These are phyloP conservation scores for Carcinoscorpius rotundicauda DNA, from an alignment of 1,140 invertebrate species.

Conservation along the genomic window DNA sequence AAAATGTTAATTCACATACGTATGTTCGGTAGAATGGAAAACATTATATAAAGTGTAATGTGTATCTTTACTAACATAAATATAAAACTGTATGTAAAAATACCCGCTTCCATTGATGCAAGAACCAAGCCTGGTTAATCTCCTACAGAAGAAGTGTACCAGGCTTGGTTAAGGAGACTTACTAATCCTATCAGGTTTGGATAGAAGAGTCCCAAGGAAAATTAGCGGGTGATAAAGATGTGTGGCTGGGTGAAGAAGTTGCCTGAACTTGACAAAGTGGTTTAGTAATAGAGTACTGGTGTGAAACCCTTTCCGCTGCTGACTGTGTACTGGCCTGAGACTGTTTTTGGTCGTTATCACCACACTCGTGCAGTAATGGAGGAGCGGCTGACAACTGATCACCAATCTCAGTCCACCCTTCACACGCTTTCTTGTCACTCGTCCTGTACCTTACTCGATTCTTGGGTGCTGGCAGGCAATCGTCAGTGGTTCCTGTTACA, in stretches of 20 bases:
- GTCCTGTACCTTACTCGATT: constrained; percentile 10
- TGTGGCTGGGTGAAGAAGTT: neutral
- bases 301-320: constrained; percentile 2
- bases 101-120: constrained; percentile 20
- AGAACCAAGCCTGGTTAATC: constrained; percentile 1
- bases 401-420: constrained; percentile 5
- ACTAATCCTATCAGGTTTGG: constrained; percentile 2
- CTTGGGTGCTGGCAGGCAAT: constrained; percentile 3
- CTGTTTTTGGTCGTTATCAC: neutral
- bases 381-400: constrained; percentile 9
- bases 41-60: constrained; percentile 1
- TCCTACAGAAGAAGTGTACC: constrained; percentile 3
- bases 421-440: constrained; percentile 11
- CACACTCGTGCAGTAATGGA: constrained; percentile 8
- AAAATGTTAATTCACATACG: too few species aligned
- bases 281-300: neutral
- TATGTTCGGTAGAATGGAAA: too few species aligned
- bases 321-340: neutral
- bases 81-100: constrained; percentile 22
- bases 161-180: neutral
- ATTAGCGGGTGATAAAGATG: too few species aligned
- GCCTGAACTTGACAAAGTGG: neutral
- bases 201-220: neutral
- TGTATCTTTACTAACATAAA: constrained; percentile 21
- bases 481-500: neutral